These are phyloP conservation scores for Nomada hirtipes DNA, from an alignment of 2,888 invertebrate genomes.

Conservation along the genomic window DNA sequence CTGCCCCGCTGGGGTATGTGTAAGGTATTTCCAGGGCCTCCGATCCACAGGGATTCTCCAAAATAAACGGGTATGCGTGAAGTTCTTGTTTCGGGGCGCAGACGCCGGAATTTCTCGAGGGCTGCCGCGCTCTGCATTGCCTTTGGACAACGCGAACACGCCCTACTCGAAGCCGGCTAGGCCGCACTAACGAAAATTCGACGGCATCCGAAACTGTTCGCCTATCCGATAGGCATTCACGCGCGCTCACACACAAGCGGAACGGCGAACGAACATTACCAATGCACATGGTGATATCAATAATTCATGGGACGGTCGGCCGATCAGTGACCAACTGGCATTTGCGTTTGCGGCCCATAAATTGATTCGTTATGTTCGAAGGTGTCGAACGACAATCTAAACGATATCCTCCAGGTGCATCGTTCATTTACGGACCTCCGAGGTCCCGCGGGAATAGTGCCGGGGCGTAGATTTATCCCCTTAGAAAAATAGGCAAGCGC, in stretches of 20 bases:
- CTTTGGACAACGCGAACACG: slow-evolving; percentile 67
- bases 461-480: neutral
- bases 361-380: slow-evolving; percentile 55
- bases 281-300: slow-evolving; percentile 58
- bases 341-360: slow-evolving; percentile 50
- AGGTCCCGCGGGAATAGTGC: neutral
- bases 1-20: slow-evolving; percentile 65
- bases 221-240: slow-evolving; percentile 50
- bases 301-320: slow-evolving; percentile 64
- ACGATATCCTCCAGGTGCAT: slow-evolving; percentile 38
- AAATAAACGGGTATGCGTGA: slow-evolving; percentile 73
- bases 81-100: slow-evolving; percentile 71
- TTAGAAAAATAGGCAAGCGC: slow-evolving; percentile 6
- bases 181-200: slow-evolving; percentile 61
- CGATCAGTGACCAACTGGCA: slow-evolving; percentile 54
- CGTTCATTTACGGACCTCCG: slow-evolving; percentile 13
- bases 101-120: slow-evolving; percentile 67
- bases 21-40: slow-evolving; percentile 67
- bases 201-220: slow-evolving; percentile 67
- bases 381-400: slow-evolving; percentile 29
- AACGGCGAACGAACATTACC: slow-evolving; percentile 49
- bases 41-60: slow-evolving; percentile 66
- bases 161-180: slow-evolving; percentile 34
- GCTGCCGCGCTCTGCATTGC: slow-evolving; percentile 58
- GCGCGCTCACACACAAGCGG: neutral